Conservation (phyloP, 2,888 invertebrate genomes). For the Drosophila cognata region DNA sequence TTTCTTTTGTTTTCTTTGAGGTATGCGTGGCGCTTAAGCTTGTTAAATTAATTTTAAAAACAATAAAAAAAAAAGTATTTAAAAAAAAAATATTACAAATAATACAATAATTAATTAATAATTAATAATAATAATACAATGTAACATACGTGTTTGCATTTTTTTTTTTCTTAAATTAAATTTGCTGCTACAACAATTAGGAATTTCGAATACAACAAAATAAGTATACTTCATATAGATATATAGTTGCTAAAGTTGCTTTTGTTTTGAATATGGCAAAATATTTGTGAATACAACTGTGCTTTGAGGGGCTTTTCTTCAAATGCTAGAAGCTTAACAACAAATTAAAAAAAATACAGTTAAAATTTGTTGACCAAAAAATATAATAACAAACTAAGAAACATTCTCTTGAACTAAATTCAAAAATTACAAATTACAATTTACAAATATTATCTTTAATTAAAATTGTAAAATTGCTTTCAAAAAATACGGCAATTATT, state of each 20-base stretch:
- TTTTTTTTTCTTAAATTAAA: conserved; percentile 56
- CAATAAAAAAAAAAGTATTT: conserved; percentile 38
- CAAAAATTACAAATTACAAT: background rate
- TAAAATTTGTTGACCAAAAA: background rate
- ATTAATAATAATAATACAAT: conserved; percentile 46
- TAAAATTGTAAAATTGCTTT: background rate
- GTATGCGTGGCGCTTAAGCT: conserved; percentile 50
- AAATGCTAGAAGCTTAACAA: conserved; percentile 63
- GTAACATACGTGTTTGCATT: conserved; percentile 24
- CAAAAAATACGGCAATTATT: background rate
- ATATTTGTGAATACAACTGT: conserved; percentile 54
- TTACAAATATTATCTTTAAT: background rate
- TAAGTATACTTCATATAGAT: conserved; percentile 3
- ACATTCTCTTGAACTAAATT: background rate
- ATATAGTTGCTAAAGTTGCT: background rate
- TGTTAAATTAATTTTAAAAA: conserved; percentile 9
- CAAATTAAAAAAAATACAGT: background rate
- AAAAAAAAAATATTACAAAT: conserved; percentile 45
- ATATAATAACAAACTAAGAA: background rate
- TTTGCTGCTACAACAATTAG: conserved; percentile 77
- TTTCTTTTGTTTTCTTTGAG: conserved; percentile 35
- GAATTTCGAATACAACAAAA: conserved; percentile 54
- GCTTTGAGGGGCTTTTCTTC: conserved; percentile 51
- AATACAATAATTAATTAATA: conserved; percentile 31
- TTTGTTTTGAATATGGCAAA: conserved; percentile 49